Percentiles rank a stretch among this genome's conserved stretches.
Evolutionary conservation across 30 jellyfish, hydroid and myxozoan species (phyloP).

Genomic region (Aurelia aurita): DNA sequence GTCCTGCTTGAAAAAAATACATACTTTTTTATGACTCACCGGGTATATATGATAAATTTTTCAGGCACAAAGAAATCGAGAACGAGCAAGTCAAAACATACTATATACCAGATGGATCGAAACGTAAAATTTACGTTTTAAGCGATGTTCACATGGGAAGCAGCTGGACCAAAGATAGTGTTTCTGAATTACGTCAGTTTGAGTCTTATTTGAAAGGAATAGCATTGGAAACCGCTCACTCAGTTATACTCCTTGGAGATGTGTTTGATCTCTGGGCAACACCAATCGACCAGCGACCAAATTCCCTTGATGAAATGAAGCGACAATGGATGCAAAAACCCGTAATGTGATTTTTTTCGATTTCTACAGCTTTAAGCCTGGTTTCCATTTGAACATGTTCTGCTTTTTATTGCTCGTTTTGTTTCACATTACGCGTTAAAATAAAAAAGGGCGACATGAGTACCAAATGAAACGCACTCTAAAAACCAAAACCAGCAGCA

Average conservation of each 20-base stretch:
- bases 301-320: constrained; percentile 7
- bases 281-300: constrained; percentile 53
- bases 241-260: constrained; percentile 55
- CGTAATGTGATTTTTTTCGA: background rate
- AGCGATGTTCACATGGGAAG: constrained; percentile 67
- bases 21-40: too few relatives aligned
- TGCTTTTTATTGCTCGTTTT: too few relatives aligned
- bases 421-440: too few relatives aligned
- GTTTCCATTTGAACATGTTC: too few relatives aligned
- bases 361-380: too few relatives aligned
- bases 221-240: constrained; percentile 28
- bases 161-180: constrained; percentile 39
- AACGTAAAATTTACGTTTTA: constrained; percentile 41
- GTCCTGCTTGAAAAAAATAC: too few relatives aligned
- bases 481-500: too few relatives aligned
- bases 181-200: constrained; percentile 25
- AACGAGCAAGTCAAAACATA: too few relatives aligned
- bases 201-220: constrained; percentile 16
- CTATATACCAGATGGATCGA: background rate
- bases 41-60: too few relatives aligned
- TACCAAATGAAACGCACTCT: too few relatives aligned
- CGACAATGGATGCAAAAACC: constrained; percentile 26
- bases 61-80: too few relatives aligned
- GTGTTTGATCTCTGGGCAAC: constrained; percentile 65
- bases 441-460: too few relatives aligned